Base-by-base conservation (phyloP, 2,888 invertebrate genomes). In the Aspidapion aeneum region DNA sequence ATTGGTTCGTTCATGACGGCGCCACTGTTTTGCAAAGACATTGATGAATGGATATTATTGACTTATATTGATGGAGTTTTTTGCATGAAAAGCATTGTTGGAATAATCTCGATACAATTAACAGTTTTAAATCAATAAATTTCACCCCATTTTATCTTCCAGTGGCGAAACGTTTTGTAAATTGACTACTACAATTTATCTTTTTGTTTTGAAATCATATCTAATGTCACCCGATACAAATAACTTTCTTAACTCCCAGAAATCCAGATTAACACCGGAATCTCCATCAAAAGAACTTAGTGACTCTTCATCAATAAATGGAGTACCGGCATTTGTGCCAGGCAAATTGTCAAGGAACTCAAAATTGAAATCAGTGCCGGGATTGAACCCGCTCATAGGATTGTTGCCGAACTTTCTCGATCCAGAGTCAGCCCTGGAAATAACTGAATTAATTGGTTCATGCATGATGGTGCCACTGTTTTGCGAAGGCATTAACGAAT, bases 271-370 rank as follows among this genome's bases (percentile, higher is more conserved):
- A 72, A 90, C 88, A 64, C 83, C 82, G 68, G 86, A 85, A 74
- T 88, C 87, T 74, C 88, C 88, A 75, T 94, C 94, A 73, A 94
- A 86, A 61, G 92, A 92, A 80, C 89, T 93, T 72, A 93, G 84
- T 68, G 93, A 82, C 77, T 93, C 93, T 78, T 93, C 91, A 64
- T 92, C 91, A 72, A 90, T 88, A 79, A 91, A 89, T 75, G 86
- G 88, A 74, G 86, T 86, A 64, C 90, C 86, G 79, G 94, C 93
- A 58, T 86, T 85, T 71, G 90, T 83, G 1, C 65, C 67, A 62
- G 90, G 88, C 78, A 94, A 85, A 81, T 89, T 90, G 79, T 94
- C 94, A 66, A 93, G 85, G 82, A 93, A 92, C 83, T 94, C 93
- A 73, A 94, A 86, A 79, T 87, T 90, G 80, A 94, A 90, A 80